A percentile compares a stretch with the other conserved stretches of the same genome.
These are phyloP conservation scores for Harpagifer antarcticus DNA, from an alignment of 2,797 vertebrate genomes.

Conservation along the genomic window DNA sequence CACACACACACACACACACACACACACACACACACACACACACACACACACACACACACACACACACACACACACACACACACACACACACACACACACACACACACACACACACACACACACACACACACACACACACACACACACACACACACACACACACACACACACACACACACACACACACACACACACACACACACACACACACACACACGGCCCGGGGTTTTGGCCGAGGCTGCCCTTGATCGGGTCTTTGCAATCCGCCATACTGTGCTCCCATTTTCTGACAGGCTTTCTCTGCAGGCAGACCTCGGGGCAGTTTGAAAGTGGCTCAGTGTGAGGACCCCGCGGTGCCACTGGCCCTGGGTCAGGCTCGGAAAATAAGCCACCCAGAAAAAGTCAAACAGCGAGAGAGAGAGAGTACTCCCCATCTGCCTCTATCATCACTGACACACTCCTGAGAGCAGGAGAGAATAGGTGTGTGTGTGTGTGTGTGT, in stretches of 20 bases:
- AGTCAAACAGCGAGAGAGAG: slow-evolving; percentile 26
- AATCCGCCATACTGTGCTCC: slow-evolving; percentile 63
- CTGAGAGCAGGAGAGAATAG: slow-evolving; percentile 12
- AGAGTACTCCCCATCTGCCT: slow-evolving; percentile 49
- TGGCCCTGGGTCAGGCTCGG: slow-evolving; percentile 52
- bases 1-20: not conserved
- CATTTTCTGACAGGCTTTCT: slow-evolving; percentile 56
- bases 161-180: not conserved
- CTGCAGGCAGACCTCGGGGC: slow-evolving; percentile 53
- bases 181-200: not conserved
- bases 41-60: not conserved
- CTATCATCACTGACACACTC: slow-evolving; percentile 18
- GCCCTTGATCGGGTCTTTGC: slow-evolving; percentile 30
- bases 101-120: not conserved
- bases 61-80: not conserved
- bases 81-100: slow-evolving; percentile 1
- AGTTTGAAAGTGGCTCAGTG: slow-evolving; percentile 38
- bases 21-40: slow-evolving; percentile 2
- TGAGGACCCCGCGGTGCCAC: slow-evolving; percentile 51
- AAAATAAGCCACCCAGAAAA: slow-evolving; percentile 54
- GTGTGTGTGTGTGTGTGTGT: slow-evolving; percentile 17
- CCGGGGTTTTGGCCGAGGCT: slow-evolving; percentile 15
- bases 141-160: not conserved
- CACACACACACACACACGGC: slow-evolving; percentile 1
- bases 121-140: slow-evolving; percentile 1